A percentile compares a stretch with the other conserved stretches of the same genome.
Conservation (phyloP, 2,113 vertebrate genomes). For the Varanus komodoensis region DNA sequence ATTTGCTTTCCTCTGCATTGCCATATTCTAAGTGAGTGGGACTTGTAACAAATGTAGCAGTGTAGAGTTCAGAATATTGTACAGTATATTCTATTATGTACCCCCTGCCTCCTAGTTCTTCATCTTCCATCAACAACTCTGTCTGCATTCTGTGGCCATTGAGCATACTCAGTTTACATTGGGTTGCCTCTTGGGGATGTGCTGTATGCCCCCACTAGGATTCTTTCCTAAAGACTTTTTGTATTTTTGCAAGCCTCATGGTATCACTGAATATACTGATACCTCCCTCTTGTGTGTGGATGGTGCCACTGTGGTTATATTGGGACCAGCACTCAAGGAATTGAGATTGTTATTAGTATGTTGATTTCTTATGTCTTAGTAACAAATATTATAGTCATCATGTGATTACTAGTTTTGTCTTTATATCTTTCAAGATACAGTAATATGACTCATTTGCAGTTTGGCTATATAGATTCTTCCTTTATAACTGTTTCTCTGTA, state of each 20-base stretch:
- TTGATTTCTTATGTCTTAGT: background rate
- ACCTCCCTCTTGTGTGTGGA: background rate
- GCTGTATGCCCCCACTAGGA: background rate
- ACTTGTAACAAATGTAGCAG: background rate
- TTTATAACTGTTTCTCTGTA: background rate
- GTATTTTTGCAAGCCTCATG: background rate
- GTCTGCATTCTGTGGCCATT: background rate
- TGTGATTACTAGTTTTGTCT: background rate
- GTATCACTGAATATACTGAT: background rate
- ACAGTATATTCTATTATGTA: background rate
- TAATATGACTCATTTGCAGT: background rate
- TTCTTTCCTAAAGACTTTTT: background rate
- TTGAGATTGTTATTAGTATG: background rate
- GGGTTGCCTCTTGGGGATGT: background rate
- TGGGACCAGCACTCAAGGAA: background rate
- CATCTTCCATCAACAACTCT: too few relatives aligned
- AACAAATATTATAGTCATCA: background rate
- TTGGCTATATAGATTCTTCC: background rate
- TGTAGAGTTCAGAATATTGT: background rate
- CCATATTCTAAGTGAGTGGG: background rate
- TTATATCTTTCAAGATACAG: background rate
- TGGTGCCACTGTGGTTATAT: background rate
- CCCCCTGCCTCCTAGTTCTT: background rate
- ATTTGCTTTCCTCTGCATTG: constrained; percentile 51
- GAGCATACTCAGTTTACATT: background rate